Percentiles rank a stretch among this genome's conserved stretches.
Evolutionary conservation across 2,797 vertebrate species (phyloP).

Genomic region (Masticophis lateralis): DNA sequence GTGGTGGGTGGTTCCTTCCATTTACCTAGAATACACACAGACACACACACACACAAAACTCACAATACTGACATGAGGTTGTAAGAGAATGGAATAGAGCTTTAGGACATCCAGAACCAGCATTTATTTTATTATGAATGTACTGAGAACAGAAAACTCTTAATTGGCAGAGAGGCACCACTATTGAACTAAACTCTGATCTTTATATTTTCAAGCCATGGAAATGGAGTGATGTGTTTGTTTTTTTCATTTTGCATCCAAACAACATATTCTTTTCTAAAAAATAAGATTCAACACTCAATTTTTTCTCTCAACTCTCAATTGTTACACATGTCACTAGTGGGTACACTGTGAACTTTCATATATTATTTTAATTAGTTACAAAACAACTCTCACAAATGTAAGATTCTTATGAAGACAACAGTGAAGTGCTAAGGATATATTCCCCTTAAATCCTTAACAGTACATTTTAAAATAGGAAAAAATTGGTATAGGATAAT

Average conservation of each 20-base stretch:
- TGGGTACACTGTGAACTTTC: constrained; percentile 40
- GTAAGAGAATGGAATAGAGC: not conserved
- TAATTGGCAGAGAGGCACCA: not conserved
- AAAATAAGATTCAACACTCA: constrained; percentile 41
- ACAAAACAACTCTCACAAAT: constrained; percentile 43
- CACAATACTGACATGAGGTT: not conserved
- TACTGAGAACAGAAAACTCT: not conserved
- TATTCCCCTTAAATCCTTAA: not conserved
- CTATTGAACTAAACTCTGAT: not conserved
- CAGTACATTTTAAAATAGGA: not conserved
- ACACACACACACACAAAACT: too few relatives aligned
- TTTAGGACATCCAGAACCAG: not conserved
- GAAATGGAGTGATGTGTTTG: constrained; percentile 5
- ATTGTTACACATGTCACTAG: constrained; percentile 47
- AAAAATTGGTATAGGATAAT: not conserved
- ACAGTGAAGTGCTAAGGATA: not conserved
- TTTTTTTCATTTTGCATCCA: constrained; percentile 11
- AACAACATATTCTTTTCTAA: constrained; percentile 4
- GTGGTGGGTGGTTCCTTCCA: not conserved
- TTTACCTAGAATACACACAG: not conserved
- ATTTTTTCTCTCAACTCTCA: constrained; percentile 11
- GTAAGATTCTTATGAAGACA: constrained; percentile 6
- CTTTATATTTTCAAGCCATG: not conserved
- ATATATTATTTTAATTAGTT: constrained; percentile 24
- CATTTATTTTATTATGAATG: not conserved